Base-by-base conservation (phyloP, 1,140 invertebrate genomes). In the Gryon sp. region DNA sequence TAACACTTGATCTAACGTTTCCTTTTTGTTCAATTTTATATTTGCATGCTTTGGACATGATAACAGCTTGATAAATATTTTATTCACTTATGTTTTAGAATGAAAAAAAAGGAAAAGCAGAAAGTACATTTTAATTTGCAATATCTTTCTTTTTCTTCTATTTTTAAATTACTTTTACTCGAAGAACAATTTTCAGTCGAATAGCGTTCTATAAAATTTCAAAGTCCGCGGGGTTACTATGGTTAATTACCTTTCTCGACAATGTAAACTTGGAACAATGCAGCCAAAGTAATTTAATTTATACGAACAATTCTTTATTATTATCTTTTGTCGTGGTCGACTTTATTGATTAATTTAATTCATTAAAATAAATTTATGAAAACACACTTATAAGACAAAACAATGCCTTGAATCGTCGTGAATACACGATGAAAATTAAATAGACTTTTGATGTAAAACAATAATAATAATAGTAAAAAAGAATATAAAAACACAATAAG, bases 301-400 rank as follows among this genome's bases (percentile, higher is more conserved):
- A 40, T 59, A 40, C 6, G 43, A 65, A 73, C 50, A 65, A 65
- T 53, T 73, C 50, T 73, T 73, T 63, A 70, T 70, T 46, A 70
- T 53, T 60, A 72, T 62, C 41, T 72, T 55, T n/a, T 38, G 24
- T 16, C 41, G 7, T 43, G 52, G 14, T 60, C 24, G 22, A 73
- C 41, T 73, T 73, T 63, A 72, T 62, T 63, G 57, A 57, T 73
- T 63, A 62, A 62, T 53, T 62, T 30, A 60, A 62, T 70, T 60
- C 46, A 34, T 53, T 28, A 15, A 53, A 52, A 62, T 62, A 1
- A 62, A 45, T 53, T 62, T 34, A 38, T 70, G 19, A 53, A 55
- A 70, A 43, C 14, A 19, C 12, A 50, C 19, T 36, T 19, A 38
- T 45, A 53, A 46, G 9, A n/a, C 12, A 16, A 63, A 62, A 59